Base-by-base conservation (phyloP, 2,113 vertebrate species). In the Cyanoliseus patagonus region DNA sequence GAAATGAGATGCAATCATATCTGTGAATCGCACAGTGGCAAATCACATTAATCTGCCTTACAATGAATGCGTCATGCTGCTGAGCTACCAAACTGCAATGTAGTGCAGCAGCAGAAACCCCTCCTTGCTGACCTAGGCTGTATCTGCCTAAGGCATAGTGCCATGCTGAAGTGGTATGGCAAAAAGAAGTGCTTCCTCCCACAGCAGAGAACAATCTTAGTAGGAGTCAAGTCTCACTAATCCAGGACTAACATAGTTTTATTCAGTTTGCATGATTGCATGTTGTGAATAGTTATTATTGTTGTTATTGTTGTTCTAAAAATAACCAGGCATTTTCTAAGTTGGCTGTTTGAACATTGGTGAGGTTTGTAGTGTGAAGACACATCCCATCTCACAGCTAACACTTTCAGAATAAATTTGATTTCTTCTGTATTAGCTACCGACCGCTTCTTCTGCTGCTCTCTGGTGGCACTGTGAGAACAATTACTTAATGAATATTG, bases 1-100 rank as follows among this genome's bases (percentile, higher is more conserved):
- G 97, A 97, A 98, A 97, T 95, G 94, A 97, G 97, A 94, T 91
- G 96, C 96, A 98, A 95, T 97, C 93, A 67, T 97, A 97, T 97
- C 97, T 96, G 96, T 97, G 97, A 96, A 97, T 97, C 94, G 77
- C 92, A 79, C 69, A 93, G 94, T 95, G 94, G 92, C 94, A 96
- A 96, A 94, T 97, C 95, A 92, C 96, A 82, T 86, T 95, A 96
- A 98, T 97, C 93, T 98, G 95, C 97, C 85, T 97, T 67, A 94
- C 28, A 84, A 91, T 96, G 79, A 86, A 90, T 97, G 81, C 82
- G 80, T 95, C 55, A 33, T 64, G 83, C 95, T 82, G 85, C 93
- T 17, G n/a, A 87, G 35, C 92, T 96, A 83, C 96, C 87, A 42
- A 70, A 95, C 95, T 95, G 95, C 94, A 62, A 35, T 17, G 52